Conservation (phyloP, 2,113 vertebrate species). For the Ovis canadensis region DNA sequence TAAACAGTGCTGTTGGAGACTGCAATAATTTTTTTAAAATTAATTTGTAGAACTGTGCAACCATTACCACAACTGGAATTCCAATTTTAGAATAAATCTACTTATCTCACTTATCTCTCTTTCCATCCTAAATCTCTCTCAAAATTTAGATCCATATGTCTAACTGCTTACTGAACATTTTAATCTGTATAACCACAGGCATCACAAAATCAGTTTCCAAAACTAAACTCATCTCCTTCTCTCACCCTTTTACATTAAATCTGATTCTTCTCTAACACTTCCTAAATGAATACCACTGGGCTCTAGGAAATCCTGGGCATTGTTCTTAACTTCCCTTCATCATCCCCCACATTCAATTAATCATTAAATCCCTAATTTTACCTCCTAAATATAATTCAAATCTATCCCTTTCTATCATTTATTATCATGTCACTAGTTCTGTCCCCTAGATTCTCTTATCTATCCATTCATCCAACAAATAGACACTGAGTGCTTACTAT, state of each 20-base stretch:
- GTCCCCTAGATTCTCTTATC: background rate
- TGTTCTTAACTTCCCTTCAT: background rate
- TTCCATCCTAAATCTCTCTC: background rate
- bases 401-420: background rate
- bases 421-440: background rate
- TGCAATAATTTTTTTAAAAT: background rate
- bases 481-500: background rate
- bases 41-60: background rate
- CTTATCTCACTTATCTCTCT: constrained; percentile 10
- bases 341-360: background rate
- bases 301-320: background rate
- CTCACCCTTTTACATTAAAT: background rate
- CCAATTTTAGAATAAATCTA: constrained; percentile 19
- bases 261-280: background rate
- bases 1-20: background rate
- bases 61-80: background rate
- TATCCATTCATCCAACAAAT: background rate
- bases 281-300: background rate
- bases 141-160: constrained; percentile 1
- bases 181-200: background rate
- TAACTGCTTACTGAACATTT: background rate
- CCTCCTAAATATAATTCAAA: constrained; percentile 5
- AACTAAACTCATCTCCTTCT: background rate
- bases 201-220: background rate
- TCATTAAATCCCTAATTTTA: constrained; percentile 20